phyloP scores from a whole-genome alignment of 2,113 vertebrate genomes.

The Ptychochromis oligacanthus region DNA sequence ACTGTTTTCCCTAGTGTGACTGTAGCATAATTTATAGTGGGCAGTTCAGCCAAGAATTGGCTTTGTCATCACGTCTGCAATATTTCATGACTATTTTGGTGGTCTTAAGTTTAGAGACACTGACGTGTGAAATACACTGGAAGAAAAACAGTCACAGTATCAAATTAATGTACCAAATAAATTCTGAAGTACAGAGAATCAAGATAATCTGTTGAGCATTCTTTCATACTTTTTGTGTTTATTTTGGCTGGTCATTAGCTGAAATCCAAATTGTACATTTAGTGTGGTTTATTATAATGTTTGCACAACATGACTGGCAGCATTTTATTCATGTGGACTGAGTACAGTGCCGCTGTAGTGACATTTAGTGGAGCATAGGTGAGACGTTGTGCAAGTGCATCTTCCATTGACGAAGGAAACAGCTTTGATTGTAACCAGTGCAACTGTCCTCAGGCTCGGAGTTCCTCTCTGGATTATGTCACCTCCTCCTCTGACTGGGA shows the following conservation, averaged over 20 bases:
- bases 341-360: conserved; percentile 19
- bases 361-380: conserved; percentile 14
- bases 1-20: too few relatives aligned
- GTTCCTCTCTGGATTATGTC: conserved; percentile 71
- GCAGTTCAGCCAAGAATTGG: neutral
- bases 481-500: conserved; percentile 48
- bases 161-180: neutral
- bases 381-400: conserved; percentile 24
- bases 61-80: neutral
- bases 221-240: neutral
- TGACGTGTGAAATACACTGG: neutral
- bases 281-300: neutral
- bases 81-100: neutral
- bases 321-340: conserved; percentile 12
- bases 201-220: neutral
- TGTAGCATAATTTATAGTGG: too few relatives aligned
- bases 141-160: neutral
- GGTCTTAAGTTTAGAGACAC: neutral
- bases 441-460: conserved; percentile 32
- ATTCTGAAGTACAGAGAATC: neutral
- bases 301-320: neutral
- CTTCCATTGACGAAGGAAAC: conserved; percentile 45
- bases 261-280: neutral
- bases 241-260: neutral
- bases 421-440: conserved; percentile 59